These are phyloP conservation scores for Mimas tiliae DNA, from an alignment of 2,888 invertebrate genomes.

Conservation along the genomic window DNA sequence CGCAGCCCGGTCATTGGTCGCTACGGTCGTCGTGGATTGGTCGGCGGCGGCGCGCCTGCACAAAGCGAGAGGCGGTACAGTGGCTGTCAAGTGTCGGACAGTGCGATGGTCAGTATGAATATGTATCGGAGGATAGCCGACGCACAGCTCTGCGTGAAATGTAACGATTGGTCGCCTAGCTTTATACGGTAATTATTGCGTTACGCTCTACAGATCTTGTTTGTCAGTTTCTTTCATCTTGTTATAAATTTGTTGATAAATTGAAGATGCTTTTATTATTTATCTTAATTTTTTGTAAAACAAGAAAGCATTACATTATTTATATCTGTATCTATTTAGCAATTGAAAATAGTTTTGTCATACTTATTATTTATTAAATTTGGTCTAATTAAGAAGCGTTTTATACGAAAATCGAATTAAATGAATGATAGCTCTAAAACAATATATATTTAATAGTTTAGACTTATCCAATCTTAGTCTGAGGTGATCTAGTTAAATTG, in stretches of 20 bases:
- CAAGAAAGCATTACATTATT: no score
- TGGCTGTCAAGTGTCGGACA: constrained; percentile 69
- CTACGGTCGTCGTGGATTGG: constrained; percentile 63
- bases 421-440: no score
- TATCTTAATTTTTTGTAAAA: no score
- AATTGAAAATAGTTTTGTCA: no score
- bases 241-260: neutral
- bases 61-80: constrained; percentile 77
- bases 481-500: no score
- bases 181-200: constrained; percentile 25
- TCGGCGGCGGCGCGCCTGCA: constrained; percentile 62
- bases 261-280: no score
- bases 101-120: constrained; percentile 62
- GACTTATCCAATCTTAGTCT: no score
- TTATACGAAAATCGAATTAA: neutral
- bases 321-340: no score
- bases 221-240: neutral
- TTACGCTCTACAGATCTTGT: neutral
- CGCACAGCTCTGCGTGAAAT: constrained; percentile 26
- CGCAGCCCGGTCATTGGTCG: constrained; percentile 70
- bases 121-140: constrained; percentile 52
- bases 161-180: constrained; percentile 22
- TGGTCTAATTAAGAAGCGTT: no score
- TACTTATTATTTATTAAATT: no score
- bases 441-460: no score